Evolutionary conservation across 2,113 vertebrate species (phyloP), one percentile per base, ranked within the genome.

Genomic region (Alectura lathami): DNA sequence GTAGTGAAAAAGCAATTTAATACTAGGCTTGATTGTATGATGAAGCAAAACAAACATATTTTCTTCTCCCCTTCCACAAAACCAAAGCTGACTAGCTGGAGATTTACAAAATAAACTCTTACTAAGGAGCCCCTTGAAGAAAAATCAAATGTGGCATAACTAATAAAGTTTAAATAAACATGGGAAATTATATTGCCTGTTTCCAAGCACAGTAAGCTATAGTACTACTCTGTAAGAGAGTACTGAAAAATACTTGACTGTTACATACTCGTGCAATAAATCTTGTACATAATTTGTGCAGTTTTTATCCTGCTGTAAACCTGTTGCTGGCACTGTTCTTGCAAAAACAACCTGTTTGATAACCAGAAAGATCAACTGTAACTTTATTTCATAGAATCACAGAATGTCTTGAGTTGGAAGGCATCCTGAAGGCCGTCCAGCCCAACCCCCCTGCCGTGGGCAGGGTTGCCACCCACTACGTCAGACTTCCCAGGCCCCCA

Each of bases 281-380:
- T 69, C 34, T 42, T 69, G 23, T 56, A 47, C 10, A 23, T 29
- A 17, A n/a, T 9, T 9, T 60, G 13, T 8, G 8, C 4, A 10
- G 13, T 88, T 51, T 20, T 68, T 64, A n/a, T 66, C 64, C 34
- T 62, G 30, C 63, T 90, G 34, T 45, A 69, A 57, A 48, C 16
- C 24, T 3, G 0, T 4, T 36, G n/a, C 43, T 81, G 54, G 30
- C 2, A 8, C n/a, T 56, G 11, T 64, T 42, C 32, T 13, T 78
- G n/a, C 45, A 70, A 27, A 34, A 5, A 0, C 23, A 11, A 23
- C 30, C 12, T 4, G 34, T 36, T 81, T 63, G n/a, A 43, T 13
- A 48, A 3, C 34, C 0, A 0, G 9, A 62, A 74, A 67, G 36
- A 12, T 89, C 56, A 70, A 5, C 15, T 0, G 3, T 38, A 43